Evolutionary conservation across 2,113 vertebrate species (phyloP), one percentile per base, ranked within the genome.

Genomic region (Myiozetetes cayanensis): DNA sequence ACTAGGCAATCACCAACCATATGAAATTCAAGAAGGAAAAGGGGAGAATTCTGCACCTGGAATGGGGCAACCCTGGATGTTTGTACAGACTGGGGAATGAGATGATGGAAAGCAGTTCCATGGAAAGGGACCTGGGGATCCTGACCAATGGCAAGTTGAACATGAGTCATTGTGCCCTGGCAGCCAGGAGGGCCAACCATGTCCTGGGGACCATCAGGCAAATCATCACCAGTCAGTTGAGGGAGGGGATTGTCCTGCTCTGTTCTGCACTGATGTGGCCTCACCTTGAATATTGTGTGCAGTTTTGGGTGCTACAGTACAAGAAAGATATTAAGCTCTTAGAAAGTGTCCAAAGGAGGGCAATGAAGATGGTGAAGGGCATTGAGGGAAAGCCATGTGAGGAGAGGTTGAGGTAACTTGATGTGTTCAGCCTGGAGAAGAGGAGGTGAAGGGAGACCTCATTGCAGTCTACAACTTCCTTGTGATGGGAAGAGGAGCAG

Each of bases 141-240:
- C 39, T 41, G 17, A 11, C 14, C 12, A 4, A 30, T 31, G 19
- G 39, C 27, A 31, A 21, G 27, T 31, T 30, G 61, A 63, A 63
- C 13, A 4, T 43, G 61, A 41, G 61, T 41, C 61, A 63, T 18
- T 18, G 61, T 63, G 37, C 61, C 39, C 61, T 9, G 61, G 61
- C 37, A 63, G 61, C 27, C 61, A 43, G 61, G 61, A 63, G 39
- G 12, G 39, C 12, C 61, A 41, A 63, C 8, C 3, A 0, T 22
- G 13, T 43, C 27, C 8, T 63, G 37, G 35, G 61, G 18, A 27
- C 39, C 39, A 63, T 30, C 61, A 63, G 39, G 12, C 27, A 63
- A 6, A 41, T 37, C 37, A 63, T 63, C 27, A 1, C 27, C 39
- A 41, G 39, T 12, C 6, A 2, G 27, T 20, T 2, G 1, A 63